A percentile compares a stretch with the other conserved stretches of the same genome.
Evolutionary conservation across 2,113 vertebrate species (phyloP).

Genomic region (Todiramphus saurophagus): DNA sequence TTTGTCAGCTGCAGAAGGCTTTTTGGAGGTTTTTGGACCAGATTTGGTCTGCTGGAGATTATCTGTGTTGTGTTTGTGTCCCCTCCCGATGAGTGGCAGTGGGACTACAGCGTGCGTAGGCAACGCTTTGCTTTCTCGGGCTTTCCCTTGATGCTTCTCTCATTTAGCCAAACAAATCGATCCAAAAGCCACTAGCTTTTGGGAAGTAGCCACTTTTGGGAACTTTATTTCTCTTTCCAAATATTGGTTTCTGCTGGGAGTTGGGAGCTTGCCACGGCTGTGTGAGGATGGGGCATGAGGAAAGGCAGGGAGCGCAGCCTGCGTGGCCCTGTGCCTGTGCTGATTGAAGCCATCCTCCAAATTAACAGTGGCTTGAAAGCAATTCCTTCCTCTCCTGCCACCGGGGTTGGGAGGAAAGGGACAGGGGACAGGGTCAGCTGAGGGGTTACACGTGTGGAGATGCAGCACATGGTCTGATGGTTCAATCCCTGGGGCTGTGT

Average conservation of each 20-base stretch:
- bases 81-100: accelerated
- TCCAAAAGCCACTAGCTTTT: neutral
- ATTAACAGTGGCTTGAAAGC: neutral
- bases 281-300: accelerated
- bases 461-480: accelerated
- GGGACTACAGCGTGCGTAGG: neutral
- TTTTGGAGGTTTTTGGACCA: neutral
- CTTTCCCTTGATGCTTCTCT: neutral
- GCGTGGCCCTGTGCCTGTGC: accelerated
- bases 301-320: neutral
- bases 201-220: neutral
- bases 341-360: neutral
- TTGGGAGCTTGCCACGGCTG: neutral
- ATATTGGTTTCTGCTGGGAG: neutral
- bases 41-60: neutral
- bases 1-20: neutral
- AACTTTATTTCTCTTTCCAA: neutral
- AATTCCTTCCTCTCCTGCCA: neutral
- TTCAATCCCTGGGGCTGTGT: accelerated
- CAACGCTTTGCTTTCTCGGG: neutral
- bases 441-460: accelerated
- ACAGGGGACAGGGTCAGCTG: too few species aligned
- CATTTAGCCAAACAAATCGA: neutral
- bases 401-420: neutral
- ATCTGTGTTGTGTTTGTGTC: accelerated